A percentile compares a stretch with the other conserved stretches of the same genome.
Conservation (phyloP, 53 echinoderm and acorn worm species). For the Mesocentrotus franciscanus region DNA sequence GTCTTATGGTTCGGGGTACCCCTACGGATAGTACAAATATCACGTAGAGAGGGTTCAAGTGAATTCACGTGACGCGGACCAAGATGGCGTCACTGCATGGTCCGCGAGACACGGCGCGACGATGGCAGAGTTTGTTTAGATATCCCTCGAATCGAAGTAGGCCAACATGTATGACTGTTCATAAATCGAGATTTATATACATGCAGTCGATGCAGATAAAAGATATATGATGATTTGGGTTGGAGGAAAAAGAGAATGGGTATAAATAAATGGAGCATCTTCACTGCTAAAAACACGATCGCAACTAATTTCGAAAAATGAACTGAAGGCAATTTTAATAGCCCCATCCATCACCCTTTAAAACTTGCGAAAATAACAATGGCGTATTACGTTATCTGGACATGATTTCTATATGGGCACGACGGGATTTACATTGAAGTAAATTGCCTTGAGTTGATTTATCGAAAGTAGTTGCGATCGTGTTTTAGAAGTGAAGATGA, state of each 20-base stretch:
- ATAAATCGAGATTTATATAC: neutral
- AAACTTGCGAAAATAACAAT: too few species aligned
- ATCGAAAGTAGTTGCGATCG: too few species aligned
- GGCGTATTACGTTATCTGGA: too few species aligned
- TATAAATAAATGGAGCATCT: neutral
- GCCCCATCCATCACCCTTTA: too few species aligned
- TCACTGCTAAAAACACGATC: too few species aligned
- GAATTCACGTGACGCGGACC: slow-evolving; percentile 21
- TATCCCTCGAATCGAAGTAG: neutral
- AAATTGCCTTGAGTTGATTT: too few species aligned
- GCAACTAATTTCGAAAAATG: too few species aligned
- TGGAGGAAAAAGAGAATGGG: neutral
- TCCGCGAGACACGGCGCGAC: slow-evolving; percentile 24
- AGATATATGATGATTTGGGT: neutral
- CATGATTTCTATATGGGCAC: too few species aligned
- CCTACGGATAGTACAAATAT: slow-evolving; percentile 43
- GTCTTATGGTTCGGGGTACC: neutral
- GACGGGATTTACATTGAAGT: too few species aligned
- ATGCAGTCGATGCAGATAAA: neutral
- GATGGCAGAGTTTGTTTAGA: neutral
- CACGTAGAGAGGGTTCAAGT: slow-evolving; percentile 33
- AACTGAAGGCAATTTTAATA: too few species aligned
- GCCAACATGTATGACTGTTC: neutral
- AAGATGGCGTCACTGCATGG: slow-evolving; percentile 37
- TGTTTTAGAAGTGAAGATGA: neutral